Percentiles rank a stretch among this genome's conserved stretches.
Conservation (phyloP, 2,888 invertebrate species). For the Acheta domesticus region DNA sequence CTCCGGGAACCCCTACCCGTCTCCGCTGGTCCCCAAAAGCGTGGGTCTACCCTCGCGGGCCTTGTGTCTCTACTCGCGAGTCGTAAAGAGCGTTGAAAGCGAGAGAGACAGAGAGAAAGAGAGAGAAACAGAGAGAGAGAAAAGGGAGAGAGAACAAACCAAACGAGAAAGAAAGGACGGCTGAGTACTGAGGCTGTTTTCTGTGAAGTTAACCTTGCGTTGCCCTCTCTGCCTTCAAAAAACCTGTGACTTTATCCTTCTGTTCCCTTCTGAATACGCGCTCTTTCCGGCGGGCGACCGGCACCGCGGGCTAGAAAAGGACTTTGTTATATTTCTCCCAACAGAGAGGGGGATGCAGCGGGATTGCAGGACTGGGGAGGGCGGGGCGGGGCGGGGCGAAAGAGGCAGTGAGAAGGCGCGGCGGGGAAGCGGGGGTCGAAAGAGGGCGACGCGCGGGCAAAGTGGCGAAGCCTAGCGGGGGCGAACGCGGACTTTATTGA, state of each 20-base stretch:
- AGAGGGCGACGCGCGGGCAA: neutral
- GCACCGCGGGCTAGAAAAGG: neutral
- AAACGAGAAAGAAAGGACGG: neutral
- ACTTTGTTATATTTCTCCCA: neutral
- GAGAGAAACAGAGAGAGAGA: too few relatives aligned
- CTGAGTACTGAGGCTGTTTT: neutral
- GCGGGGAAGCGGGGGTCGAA: neutral
- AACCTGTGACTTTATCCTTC: neutral
- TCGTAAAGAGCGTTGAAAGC: too few relatives aligned
- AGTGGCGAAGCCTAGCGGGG: neutral
- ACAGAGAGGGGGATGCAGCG: neutral
- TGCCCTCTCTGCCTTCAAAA: neutral
- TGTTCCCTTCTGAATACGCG: neutral
- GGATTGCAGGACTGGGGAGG: neutral
- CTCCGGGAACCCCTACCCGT: too few relatives aligned
- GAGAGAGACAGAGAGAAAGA: too few relatives aligned
- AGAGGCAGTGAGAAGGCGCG: neutral
- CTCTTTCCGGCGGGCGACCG: neutral
- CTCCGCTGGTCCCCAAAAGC: too few relatives aligned
- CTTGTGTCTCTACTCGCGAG: too few relatives aligned
- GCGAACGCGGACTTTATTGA: neutral
- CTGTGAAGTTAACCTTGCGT: constrained; percentile 11
- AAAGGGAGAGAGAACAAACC: neutral
- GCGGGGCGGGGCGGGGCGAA: neutral
- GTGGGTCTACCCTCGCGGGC: too few relatives aligned